Base-by-base conservation (phyloP, 2,113 vertebrate genomes). In the Budorcas taxicolor region DNA sequence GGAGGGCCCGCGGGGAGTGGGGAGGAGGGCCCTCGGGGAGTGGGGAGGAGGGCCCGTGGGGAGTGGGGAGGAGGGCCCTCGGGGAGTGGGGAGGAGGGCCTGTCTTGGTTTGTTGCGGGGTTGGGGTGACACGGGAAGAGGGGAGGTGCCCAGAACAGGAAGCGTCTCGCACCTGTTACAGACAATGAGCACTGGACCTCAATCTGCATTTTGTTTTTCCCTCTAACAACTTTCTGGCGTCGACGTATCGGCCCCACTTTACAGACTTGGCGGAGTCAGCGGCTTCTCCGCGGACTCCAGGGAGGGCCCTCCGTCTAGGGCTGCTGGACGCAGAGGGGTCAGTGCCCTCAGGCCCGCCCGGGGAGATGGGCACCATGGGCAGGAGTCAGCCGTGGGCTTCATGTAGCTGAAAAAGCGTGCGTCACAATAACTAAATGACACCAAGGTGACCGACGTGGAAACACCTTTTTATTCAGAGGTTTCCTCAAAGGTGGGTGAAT, bases 171-270 rank as follows among this genome's bases (percentile, higher is more conserved):
- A 58, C 50, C 14, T 5, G 10, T 33, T 29, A 17, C 60, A 17
- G 50, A 71, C 21, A 31, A 7, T 2, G 21, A 3, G 16, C 8
- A 3, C 6, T 17, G 40, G 27, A 15, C 57, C 47, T 17, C 11
- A 45, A 12, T 47, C 57, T 81, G 71, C 40, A 1, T 11, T 11
- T 45, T 23, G n/a, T 23, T 21, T 40, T 67, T 12, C 1, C 17
- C 76, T 40, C 33, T 2, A 43, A 19, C 60, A 27, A 3, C 50
- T 45, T 43, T 33, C 47, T 27, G 19, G 12, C 0, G 10, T 16
- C 0, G 6, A 12, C 0, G 1, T 13, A 0, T 3, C 3, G 3
- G 14, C 57, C 57, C 15, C 19, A 0, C 3, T 27, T n/a, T 16
- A 52, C 1, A 16, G 47, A 16, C 29, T 21, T 16, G 1, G n/a